Evolutionary conservation across 2,888 invertebrate genomes (phyloP).

Genomic region (Hecatera dysodea): DNA sequence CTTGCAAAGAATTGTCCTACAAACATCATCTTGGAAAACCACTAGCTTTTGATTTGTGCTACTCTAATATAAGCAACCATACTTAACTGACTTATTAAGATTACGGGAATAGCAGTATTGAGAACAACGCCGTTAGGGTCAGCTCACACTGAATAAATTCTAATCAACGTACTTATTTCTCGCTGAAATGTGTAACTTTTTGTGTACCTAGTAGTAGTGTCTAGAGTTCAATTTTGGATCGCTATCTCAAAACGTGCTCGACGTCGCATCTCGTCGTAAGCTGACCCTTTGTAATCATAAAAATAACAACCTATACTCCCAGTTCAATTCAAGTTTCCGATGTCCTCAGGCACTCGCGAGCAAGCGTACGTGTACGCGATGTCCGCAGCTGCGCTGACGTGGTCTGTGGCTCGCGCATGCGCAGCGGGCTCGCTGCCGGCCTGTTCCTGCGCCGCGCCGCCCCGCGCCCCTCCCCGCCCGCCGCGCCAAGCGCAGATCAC

Average conservation of each 20-base stretch:
- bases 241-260: too few species aligned
- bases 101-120: too few species aligned
- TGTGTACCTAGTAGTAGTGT: too few species aligned
- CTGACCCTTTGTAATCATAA: slow-evolving; percentile 5
- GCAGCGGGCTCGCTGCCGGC: slow-evolving; percentile 93
- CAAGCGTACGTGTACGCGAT: slow-evolving; percentile 96
- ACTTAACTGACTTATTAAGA: too few species aligned
- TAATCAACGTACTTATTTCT: too few species aligned
- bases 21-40: neutral
- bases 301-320: neutral
- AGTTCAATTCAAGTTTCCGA: neutral
- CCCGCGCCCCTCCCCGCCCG: slow-evolving; percentile 91
- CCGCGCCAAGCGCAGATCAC: slow-evolving; percentile 91
- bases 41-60: neutral
- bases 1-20: too few species aligned
- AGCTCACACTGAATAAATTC: neutral
- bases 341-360: slow-evolving; percentile 93
- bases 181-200: too few species aligned
- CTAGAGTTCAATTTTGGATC: neutral
- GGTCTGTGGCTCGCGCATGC: slow-evolving; percentile 95
- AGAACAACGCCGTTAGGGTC: too few species aligned
- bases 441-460: slow-evolving; percentile 95
- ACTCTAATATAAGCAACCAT: too few species aligned
- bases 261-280: slow-evolving; percentile 33
- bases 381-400: slow-evolving; percentile 94